Evolutionary conservation across 2,797 vertebrate genomes (phyloP), one percentile per base, ranked within the genome.

Genomic region (Ciconia nigra): DNA sequence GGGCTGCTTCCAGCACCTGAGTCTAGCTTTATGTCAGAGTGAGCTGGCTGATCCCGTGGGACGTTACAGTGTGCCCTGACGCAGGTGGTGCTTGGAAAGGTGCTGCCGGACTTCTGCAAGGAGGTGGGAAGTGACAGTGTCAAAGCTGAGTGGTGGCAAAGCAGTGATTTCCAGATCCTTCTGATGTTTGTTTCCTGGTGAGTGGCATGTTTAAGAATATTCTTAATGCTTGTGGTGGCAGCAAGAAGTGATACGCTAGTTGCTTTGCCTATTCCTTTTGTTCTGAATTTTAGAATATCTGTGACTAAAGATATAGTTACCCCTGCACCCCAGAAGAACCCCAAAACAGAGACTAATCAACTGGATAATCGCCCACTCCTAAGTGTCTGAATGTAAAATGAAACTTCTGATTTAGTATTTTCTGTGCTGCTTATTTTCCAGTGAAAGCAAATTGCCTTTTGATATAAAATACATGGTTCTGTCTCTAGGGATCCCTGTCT

Each of bases 121-220:
- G 79, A 83, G 67, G 82, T 59, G 24, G n/a, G 81, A 92, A 73
- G 89, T 17, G 41, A 11, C 62, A 18, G 78, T 31, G 17, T 35
- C 70, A 72, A 59, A 93, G 47, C 83, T 9, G 46, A 84, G 74
- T 39, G 74, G 83, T 77, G 79, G 72, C 57, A 77, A 55, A 93
- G 79, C 78, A 21, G 92, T 21, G 74, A 71, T 71, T 91, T 80
- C 79, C 84, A 85, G 63, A 52, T 80, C 55, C 47, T 81, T 83
- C 63, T 65, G 89, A 97, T 97, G 96, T 93, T 94, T 86, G 35
- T 93, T 92, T 92, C 94, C 69, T 58, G 96, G 95, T 96, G 91
- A 96, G 55, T 67, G 65, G 33, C 55, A 59, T 24, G 11, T 91
- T 95, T 78, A 90, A 88, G 26, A 69, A 69, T 92, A 69, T 95